Evolutionary conservation across 2,888 invertebrate genomes (phyloP).

Genomic region (Xanthorhoe spadicearia): DNA sequence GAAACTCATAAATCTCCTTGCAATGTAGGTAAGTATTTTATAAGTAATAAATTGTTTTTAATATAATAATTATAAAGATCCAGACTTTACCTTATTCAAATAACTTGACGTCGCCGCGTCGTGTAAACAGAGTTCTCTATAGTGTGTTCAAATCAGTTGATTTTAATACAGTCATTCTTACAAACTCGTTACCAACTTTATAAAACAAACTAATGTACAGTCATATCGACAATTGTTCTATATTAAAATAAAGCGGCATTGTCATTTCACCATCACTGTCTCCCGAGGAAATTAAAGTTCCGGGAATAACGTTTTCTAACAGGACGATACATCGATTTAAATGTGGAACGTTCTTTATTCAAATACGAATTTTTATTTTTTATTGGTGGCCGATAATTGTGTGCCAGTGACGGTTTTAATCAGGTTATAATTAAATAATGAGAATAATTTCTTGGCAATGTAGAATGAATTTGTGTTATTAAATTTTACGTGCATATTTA

Average conservation of each 20-base stretch:
- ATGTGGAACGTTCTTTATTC: slow-evolving; percentile 39
- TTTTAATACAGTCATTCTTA: neutral
- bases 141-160: neutral
- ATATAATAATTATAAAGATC: too few relatives aligned
- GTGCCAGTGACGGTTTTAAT: slow-evolving; percentile 15
- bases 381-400: slow-evolving; percentile 14
- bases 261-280: slow-evolving; percentile 33
- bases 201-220: slow-evolving; percentile 39
- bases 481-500: neutral
- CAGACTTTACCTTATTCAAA: too few relatives aligned
- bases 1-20: too few relatives aligned
- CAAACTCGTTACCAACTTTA: neutral
- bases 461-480: neutral
- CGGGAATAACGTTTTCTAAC: slow-evolving; percentile 49
- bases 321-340: slow-evolving; percentile 45
- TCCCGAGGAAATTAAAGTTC: slow-evolving; percentile 66
- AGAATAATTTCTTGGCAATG: slow-evolving; percentile 3
- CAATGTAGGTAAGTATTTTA: too few relatives aligned
- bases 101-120: too few relatives aligned
- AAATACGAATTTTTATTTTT: slow-evolving; percentile 24
- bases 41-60: too few relatives aligned
- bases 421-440: slow-evolving; percentile 9
- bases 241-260: slow-evolving; percentile 39
- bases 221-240: slow-evolving; percentile 31
- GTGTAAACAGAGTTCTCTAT: too few relatives aligned